Percentiles rank a stretch among this genome's conserved stretches.
phyloP scores from a whole-genome alignment of 2,888 invertebrate genomes.

The Stegophylla sp. region DNA sequence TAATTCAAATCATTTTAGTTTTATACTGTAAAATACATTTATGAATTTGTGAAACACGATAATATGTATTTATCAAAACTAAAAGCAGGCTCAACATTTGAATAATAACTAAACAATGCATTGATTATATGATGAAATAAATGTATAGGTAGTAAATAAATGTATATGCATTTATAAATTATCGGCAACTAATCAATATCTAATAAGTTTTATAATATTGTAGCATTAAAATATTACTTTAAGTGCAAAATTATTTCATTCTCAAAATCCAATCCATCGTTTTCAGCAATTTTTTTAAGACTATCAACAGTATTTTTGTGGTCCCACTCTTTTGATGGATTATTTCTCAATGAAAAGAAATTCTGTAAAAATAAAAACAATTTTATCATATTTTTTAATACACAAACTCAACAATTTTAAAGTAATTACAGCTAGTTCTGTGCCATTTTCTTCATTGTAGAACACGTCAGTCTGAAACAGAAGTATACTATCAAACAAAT shows the following conservation, averaged over 20 bases:
- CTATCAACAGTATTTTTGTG: constrained; percentile 37
- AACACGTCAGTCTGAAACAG: constrained; percentile 40
- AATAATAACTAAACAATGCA: too few relatives aligned
- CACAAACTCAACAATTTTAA: not conserved
- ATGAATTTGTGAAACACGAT: too few relatives aligned
- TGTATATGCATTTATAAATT: too few relatives aligned
- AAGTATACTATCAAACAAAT: not conserved
- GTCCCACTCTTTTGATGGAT: constrained; percentile 47
- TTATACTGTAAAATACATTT: too few relatives aligned
- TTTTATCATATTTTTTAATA: not conserved
- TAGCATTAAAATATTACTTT: constrained; percentile 3
- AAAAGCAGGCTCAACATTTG: too few relatives aligned
- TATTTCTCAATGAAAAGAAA: constrained; percentile 48
- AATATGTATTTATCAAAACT: too few relatives aligned
- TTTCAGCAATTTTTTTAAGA: constrained; percentile 35
- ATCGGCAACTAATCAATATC: too few relatives aligned
- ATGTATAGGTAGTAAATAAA: too few relatives aligned
- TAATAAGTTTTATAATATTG: too few relatives aligned
- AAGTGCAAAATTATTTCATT: constrained; percentile 46
- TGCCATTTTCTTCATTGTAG: constrained; percentile 47
- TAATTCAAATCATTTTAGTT: too few relatives aligned
- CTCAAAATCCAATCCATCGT: constrained; percentile 53
- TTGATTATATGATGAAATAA: too few relatives aligned
- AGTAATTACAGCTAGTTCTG: constrained; percentile 42
- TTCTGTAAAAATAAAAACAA: constrained; percentile 24